Conservation (phyloP, 2,797 vertebrate species). For the Amazona finschi region DNA sequence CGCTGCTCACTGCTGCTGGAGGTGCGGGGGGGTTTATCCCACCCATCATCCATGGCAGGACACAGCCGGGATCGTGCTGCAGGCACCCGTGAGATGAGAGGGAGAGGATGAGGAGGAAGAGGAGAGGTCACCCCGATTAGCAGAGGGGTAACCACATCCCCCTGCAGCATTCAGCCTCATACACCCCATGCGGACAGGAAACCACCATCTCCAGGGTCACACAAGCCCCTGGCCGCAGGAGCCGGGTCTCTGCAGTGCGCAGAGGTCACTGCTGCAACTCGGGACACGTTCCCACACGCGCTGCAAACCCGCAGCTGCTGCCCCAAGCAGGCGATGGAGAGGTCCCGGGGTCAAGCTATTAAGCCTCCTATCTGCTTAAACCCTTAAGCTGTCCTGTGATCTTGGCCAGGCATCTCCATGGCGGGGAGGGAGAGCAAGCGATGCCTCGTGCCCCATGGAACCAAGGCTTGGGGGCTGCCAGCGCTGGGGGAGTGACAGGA, state of each 20-base stretch:
- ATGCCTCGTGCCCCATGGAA: neutral
- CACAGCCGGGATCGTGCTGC: fast-evolving
- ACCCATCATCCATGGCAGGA: neutral
- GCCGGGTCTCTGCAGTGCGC: fast-evolving
- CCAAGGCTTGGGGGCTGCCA: neutral
- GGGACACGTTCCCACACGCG: neutral
- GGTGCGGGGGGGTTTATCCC: neutral
- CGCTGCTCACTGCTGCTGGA: neutral
- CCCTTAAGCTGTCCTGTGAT: slow-evolving; percentile 18
- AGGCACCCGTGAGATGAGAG: neutral
- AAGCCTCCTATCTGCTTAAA: neutral
- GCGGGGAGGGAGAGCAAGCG: neutral
- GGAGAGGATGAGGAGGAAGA: neutral
- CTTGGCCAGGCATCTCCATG: neutral
- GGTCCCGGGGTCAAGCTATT: neutral
- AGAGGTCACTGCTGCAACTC: neutral
- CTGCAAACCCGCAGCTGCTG: neutral
- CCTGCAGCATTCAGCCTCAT: neutral
- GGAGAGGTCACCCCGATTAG: neutral
- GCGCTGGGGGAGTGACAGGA: neutral
- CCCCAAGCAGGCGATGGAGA: neutral
- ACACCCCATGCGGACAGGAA: neutral
- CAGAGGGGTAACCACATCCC: neutral
- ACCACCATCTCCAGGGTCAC: neutral
- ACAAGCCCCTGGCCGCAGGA: neutral